Conservation (phyloP, 2,797 vertebrate genomes). For the Zalophus californianus region DNA sequence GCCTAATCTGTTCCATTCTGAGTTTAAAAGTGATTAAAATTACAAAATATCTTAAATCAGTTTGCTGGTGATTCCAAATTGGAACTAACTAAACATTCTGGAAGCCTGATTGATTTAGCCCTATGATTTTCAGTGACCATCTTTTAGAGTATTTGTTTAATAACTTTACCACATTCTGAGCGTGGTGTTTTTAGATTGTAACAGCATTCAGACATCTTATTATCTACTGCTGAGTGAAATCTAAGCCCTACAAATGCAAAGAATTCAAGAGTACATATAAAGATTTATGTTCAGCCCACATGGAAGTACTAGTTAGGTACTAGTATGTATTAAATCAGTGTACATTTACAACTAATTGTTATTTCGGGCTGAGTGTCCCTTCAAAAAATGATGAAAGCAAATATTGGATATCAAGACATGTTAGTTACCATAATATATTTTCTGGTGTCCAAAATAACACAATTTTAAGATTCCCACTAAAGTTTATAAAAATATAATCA, state of each 20-base stretch:
- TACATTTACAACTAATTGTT: neutral
- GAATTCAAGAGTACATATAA: slow-evolving; percentile 10
- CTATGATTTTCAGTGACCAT: neutral
- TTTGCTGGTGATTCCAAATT: slow-evolving; percentile 1
- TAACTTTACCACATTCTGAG: slow-evolving; percentile 13
- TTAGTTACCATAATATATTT: slow-evolving; percentile 55
- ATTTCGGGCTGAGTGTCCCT: slow-evolving; percentile 1
- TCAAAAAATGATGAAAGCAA: slow-evolving; percentile 19
- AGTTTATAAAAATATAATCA: slow-evolving; percentile 63
- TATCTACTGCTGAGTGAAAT: slow-evolving; percentile 7
- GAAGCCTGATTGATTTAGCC: neutral
- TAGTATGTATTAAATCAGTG: neutral
- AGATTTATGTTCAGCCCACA: neutral
- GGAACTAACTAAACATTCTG: neutral
- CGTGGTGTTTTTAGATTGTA: neutral
- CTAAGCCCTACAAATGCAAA: neutral
- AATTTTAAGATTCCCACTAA: slow-evolving; percentile 63
- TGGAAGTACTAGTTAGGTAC: slow-evolving; percentile 6
- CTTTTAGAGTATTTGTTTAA: slow-evolving; percentile 17
- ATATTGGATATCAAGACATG: neutral
- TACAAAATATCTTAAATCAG: neutral
- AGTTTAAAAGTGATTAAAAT: slow-evolving; percentile 25
- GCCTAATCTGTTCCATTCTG: neutral
- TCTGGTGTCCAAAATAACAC: slow-evolving; percentile 28
- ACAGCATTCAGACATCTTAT: neutral